Conservation (phyloP, 2,797 vertebrate genomes). For the Enoplosus armatus region DNA sequence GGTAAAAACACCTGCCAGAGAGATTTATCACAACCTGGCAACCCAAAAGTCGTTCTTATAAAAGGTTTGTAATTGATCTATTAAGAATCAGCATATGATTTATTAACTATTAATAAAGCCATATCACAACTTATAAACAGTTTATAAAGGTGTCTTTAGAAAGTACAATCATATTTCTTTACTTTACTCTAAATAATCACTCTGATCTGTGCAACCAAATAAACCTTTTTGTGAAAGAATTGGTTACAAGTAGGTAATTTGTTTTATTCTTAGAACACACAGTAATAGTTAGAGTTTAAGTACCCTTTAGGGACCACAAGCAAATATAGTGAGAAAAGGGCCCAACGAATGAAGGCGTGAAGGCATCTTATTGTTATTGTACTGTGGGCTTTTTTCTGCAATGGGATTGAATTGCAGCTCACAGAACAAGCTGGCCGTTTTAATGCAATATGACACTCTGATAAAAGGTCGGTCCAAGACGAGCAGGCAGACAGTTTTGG, state of each 20-base stretch:
- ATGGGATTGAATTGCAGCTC: constrained; percentile 14
- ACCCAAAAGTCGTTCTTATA: no score
- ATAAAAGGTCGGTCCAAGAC: constrained; percentile 22
- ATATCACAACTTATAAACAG: no score
- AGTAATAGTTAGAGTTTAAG: neutral
- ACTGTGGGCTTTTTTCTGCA: constrained; percentile 15
- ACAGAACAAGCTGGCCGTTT: constrained; percentile 19
- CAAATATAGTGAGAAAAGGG: neutral
- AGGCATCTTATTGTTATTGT: constrained; percentile 12
- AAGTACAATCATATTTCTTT: neutral
- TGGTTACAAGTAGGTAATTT: neutral
- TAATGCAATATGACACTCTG: constrained; percentile 36
- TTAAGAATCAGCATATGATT: neutral
- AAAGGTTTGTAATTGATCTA: no score
- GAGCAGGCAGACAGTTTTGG: constrained; percentile 47
- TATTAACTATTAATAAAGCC: neutral
- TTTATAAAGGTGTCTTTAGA: neutral
- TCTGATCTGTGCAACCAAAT: neutral
- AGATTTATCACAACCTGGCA: no score
- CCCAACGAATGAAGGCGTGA: neutral
- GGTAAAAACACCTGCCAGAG: no score
- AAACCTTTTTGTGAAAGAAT: neutral
- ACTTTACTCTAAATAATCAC: neutral
- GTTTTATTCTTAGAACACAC: neutral
- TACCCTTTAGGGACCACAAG: neutral